Base-by-base conservation (phyloP, 2,888 invertebrate species). In the Conus canariensis region DNA sequence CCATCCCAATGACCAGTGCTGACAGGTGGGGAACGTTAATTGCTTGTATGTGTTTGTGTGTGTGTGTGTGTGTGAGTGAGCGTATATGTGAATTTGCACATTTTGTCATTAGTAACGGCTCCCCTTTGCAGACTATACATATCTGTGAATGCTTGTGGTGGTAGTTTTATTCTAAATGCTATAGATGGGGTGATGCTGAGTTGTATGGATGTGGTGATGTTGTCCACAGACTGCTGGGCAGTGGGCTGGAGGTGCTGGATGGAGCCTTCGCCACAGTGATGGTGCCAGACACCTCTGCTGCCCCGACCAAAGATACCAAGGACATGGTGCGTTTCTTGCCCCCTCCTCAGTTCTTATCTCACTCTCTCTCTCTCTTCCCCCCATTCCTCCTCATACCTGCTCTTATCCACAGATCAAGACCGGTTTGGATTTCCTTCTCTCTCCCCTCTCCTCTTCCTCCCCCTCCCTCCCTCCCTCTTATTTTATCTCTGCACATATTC, bases 211-310 rank as follows among this genome's bases (percentile, higher is more conserved):
- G 64, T 22, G 19, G 77, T 25, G 10, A 10, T 16, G 45, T 6
- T 86, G 60, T 77, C 83, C 91, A 1, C 93, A 95, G 96, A 90
- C 91, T 96, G 87, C 92, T 96, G 77, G 94, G 95, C 91, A 95
- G 95, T 93, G 94, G 95, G 91, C 96, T 98, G 77, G 98, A 98
- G 95, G 97, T 98, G 4, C 96, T 98, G 22, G 98, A 98, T 94
- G 97, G 98, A 90, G 97, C 97, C 12, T 97, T 98, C 93, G 97
- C 97, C 30, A 95, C 98, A 5, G 92, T 94, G 22, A 90, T 91
- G 8, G 85, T 91, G 30, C 86, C 93, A 8, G 95, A 95, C 58
- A 74, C 25, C 30, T 22, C 30, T 10, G 22, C 60, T 4, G 70
- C 58, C 1, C 83, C 83, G 12, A 22, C 82, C 60, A 67, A 67